These are phyloP conservation scores for Tryphoninae sp. DNA, from an alignment of 2,888 invertebrate species.

Conservation along the genomic window DNA sequence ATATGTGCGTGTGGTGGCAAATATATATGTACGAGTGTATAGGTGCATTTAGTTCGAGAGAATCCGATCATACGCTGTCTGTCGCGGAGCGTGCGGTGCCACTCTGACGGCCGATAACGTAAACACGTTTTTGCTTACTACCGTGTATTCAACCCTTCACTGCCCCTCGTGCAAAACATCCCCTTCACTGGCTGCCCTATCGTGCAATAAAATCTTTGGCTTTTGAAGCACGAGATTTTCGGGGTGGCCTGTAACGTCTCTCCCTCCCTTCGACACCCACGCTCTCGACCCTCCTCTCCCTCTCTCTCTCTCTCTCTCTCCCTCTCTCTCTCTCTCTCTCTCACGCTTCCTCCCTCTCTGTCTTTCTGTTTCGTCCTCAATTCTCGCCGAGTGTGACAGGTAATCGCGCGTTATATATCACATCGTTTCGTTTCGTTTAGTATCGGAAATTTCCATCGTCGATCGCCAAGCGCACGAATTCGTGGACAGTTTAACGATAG, in stretches of 20 bases:
- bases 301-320: conserved; percentile 6
- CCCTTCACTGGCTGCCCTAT: conserved; percentile 5
- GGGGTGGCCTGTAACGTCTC: not conserved
- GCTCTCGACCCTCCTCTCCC: too few species aligned
- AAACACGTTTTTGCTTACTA: conserved; percentile 42
- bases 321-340: too few species aligned
- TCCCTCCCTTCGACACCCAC: not conserved
- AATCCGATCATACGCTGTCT: conserved; percentile 44
- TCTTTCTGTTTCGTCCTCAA: conserved; percentile 11
- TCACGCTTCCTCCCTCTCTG: not conserved
- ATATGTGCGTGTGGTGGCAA: not conserved
- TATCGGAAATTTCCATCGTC: conserved; percentile 26
- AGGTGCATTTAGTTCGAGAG: conserved; percentile 5
- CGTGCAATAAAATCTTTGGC: conserved; percentile 42
- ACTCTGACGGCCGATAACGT: conserved; percentile 43
- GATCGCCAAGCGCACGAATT: conserved; percentile 15
- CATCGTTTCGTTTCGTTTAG: conserved; percentile 22
- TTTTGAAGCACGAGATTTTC: conserved; percentile 39
- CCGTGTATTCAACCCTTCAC: conserved; percentile 27
- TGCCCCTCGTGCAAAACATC: not conserved
- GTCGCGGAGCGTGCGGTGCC: conserved; percentile 39
- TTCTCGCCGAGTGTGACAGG: not conserved
- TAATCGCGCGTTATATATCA: not conserved
- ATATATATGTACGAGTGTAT: not conserved
- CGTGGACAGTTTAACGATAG: not conserved